A percentile compares a stretch with the other conserved stretches of the same genome.
phyloP scores from a whole-genome alignment of 1,140 invertebrate genomes.

The Drosophila subpulchrella region DNA sequence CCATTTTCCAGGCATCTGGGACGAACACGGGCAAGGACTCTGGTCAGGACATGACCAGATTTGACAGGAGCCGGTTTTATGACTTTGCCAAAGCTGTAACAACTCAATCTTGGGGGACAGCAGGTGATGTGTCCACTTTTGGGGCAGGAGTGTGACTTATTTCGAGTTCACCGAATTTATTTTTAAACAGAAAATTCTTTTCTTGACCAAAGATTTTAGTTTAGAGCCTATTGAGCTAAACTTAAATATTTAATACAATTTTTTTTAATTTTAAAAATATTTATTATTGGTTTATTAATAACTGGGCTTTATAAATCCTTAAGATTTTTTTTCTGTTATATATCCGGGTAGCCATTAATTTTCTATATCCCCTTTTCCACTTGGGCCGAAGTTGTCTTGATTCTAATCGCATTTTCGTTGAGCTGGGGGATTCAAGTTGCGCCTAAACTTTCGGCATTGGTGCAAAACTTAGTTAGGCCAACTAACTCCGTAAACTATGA shows the following conservation, averaged over 20 bases:
- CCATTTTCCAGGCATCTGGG: constrained; percentile 9
- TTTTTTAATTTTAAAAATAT: neutral
- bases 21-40: constrained; percentile 1
- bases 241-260: neutral
- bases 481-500: constrained; percentile 58
- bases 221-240: no score
- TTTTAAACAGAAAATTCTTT: neutral
- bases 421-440: constrained; percentile 34
- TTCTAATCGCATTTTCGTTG: constrained; percentile 49
- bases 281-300: neutral
- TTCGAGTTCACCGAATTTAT: neutral
- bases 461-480: constrained; percentile 64
- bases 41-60: constrained; percentile 10
- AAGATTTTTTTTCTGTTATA: neutral
- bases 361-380: constrained; percentile 3
- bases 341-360: constrained; percentile 5
- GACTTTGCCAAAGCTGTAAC: constrained; percentile 11
- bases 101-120: constrained; percentile 13
- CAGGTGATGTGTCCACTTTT: neutral
- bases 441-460: constrained; percentile 38
- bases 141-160: neutral
- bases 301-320: no score
- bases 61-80: constrained; percentile 3
- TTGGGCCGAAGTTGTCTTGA: constrained; percentile 23
- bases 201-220: neutral